Evolutionary conservation across 2,113 vertebrate species (phyloP).

Genomic region (Falco punctatus): DNA sequence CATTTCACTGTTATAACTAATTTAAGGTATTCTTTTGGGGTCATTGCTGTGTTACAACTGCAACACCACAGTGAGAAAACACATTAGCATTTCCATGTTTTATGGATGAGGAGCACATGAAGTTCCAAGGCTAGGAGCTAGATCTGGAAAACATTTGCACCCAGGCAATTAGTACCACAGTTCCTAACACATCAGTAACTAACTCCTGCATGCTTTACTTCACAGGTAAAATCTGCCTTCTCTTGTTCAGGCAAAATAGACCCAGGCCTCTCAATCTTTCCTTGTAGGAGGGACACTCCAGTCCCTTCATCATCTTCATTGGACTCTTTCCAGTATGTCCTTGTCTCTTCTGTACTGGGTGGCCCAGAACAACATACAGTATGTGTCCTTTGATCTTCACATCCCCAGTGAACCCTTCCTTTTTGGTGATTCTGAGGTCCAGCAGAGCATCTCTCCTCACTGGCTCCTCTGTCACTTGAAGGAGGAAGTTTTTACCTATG

Average conservation of each 20-base stretch:
- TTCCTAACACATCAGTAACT: not conserved
- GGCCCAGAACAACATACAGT: not conserved
- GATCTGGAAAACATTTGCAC: not conserved
- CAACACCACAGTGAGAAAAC: not conserved
- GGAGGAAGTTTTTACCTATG: not conserved
- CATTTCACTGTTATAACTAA: not conserved
- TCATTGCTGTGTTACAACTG: not conserved
- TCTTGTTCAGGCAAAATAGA: not conserved
- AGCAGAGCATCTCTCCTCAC: not conserved
- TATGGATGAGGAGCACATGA: not conserved
- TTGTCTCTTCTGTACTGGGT: not conserved
- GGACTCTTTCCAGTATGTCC: not conserved
- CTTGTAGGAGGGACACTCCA: not conserved
- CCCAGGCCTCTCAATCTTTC: not conserved
- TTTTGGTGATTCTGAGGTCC: not conserved
- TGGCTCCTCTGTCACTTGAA: not conserved
- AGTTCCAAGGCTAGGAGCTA: not conserved
- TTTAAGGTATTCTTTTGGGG: not conserved
- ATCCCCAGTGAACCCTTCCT: not conserved
- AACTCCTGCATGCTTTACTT: not conserved
- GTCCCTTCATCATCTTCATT: not conserved
- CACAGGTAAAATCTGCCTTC: not conserved
- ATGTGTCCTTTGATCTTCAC: not conserved
- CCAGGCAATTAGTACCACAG: not conserved
- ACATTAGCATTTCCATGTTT: not conserved